Conservation (phyloP, 1,140 invertebrate species). For the Drosophila ogumai region DNA sequence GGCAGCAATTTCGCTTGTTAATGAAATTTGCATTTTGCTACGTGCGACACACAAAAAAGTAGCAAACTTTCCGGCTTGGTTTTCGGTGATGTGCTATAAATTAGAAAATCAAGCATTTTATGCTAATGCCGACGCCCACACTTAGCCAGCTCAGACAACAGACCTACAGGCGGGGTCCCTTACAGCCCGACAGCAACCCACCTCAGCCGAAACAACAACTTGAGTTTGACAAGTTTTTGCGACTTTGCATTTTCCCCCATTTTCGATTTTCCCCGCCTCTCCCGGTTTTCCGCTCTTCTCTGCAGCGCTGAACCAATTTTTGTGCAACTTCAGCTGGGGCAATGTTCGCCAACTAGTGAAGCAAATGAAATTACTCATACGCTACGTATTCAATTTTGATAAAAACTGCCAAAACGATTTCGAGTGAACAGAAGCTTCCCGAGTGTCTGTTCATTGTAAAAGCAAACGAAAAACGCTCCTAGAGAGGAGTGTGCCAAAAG, state of each 20-base stretch:
- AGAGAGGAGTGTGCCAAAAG: not conserved
- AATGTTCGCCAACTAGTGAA: constrained; percentile 58
- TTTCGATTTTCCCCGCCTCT: constrained; percentile 25
- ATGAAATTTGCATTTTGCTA: constrained; percentile 83
- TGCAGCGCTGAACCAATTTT: constrained; percentile 9
- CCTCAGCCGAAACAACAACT: constrained; percentile 37
- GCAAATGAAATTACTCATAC: constrained; percentile 81
- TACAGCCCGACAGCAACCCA: constrained; percentile 7
- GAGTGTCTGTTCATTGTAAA: constrained; percentile 49
- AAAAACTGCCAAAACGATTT: constrained; percentile 62
- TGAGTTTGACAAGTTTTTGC: constrained; percentile 76
- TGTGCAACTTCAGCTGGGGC: constrained; percentile 37
- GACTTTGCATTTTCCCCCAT: constrained; percentile 71
- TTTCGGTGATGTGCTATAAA: constrained; percentile 80
- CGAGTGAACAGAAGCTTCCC: constrained; percentile 43
- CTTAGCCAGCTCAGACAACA: constrained; percentile 43
- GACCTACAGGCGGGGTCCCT: not conserved
- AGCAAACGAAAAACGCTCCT: constrained; percentile 14
- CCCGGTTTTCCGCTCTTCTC: not conserved
- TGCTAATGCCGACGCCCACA: constrained; percentile 71
- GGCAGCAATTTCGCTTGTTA: constrained; percentile 77
- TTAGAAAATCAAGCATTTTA: constrained; percentile 83
- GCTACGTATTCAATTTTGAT: constrained; percentile 76
- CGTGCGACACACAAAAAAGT: constrained; percentile 68
- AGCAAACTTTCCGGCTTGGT: constrained; percentile 61